phyloP scores from a whole-genome alignment of 1,140 invertebrate species.

The Vanessa tameamea region DNA sequence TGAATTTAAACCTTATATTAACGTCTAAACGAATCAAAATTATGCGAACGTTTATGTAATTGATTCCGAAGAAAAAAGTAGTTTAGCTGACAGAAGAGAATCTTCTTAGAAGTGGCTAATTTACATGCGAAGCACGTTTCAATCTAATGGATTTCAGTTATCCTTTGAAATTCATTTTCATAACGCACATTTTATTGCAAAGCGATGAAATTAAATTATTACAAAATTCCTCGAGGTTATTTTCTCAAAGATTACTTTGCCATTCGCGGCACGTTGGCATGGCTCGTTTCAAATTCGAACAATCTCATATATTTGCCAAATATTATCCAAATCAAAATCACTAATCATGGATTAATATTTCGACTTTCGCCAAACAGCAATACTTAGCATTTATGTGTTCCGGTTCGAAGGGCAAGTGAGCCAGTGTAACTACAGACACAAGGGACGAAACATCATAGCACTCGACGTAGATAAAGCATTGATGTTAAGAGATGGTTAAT shows the following conservation, averaged over 20 bases:
- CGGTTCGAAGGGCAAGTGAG: too few relatives aligned
- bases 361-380: too few relatives aligned
- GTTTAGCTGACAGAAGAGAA: neutral
- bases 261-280: too few relatives aligned
- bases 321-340: neutral
- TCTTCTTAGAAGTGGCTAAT: slow-evolving; percentile 26
- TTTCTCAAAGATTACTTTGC: too few relatives aligned
- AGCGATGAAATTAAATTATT: slow-evolving; percentile 13
- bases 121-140: slow-evolving; percentile 33
- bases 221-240: neutral
- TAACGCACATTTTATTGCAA: slow-evolving; percentile 22
- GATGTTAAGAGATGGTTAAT: too few relatives aligned
- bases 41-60: neutral
- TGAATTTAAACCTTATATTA: neutral
- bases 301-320: too few relatives aligned
- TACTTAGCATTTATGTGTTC: too few relatives aligned
- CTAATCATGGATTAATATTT: neutral
- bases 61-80: neutral
- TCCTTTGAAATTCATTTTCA: slow-evolving; percentile 26
- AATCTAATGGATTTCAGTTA: slow-evolving; percentile 34
- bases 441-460: too few relatives aligned
- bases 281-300: too few relatives aligned
- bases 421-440: too few relatives aligned
- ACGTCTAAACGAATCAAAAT: neutral
- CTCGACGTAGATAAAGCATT: too few relatives aligned